These are phyloP conservation scores for Xiphophorus maculatus DNA, from an alignment of 2,113 vertebrate genomes.

Conservation along the genomic window DNA sequence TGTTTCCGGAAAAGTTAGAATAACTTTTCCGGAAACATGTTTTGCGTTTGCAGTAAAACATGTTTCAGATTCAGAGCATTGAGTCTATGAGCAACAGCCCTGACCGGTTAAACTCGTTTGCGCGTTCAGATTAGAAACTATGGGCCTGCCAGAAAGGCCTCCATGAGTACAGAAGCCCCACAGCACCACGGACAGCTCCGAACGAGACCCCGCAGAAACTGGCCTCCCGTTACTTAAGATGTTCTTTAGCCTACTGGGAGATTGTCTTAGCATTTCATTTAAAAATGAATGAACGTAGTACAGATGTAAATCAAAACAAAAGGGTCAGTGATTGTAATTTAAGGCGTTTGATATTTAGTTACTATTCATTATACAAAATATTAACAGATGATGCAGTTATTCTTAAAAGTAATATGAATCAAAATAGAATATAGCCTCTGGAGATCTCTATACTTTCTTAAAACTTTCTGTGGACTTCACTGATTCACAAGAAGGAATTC, in stretches of 20 bases:
- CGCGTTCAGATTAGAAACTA: not conserved
- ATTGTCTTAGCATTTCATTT: too few species aligned
- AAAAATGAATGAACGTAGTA: too few species aligned
- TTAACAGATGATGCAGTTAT: not conserved
- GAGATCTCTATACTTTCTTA: not conserved
- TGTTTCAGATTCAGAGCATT: not conserved
- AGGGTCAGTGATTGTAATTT: not conserved
- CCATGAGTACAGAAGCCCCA: slow-evolving; percentile 14
- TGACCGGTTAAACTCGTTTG: not conserved
- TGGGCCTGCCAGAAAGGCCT: not conserved
- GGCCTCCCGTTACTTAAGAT: slow-evolving; percentile 16
- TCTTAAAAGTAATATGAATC: not conserved
- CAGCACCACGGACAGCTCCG: slow-evolving; percentile 79
- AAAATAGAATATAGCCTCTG: not conserved
- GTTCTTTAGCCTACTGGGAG: too few species aligned
- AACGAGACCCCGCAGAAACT: not conserved
- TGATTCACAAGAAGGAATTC: not conserved
- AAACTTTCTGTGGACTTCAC: not conserved
- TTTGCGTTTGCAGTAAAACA: not conserved
- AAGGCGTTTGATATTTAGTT: not conserved
- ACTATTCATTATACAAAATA: not conserved
- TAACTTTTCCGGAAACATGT: too few species aligned
- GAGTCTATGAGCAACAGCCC: not conserved
- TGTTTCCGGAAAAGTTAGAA: not conserved
- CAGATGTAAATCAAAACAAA: not conserved